A percentile compares a stretch with the other conserved stretches of the same genome.
Evolutionary conservation across 1,140 invertebrate species (phyloP).

Genomic region (Neodiprion fabricii): DNA sequence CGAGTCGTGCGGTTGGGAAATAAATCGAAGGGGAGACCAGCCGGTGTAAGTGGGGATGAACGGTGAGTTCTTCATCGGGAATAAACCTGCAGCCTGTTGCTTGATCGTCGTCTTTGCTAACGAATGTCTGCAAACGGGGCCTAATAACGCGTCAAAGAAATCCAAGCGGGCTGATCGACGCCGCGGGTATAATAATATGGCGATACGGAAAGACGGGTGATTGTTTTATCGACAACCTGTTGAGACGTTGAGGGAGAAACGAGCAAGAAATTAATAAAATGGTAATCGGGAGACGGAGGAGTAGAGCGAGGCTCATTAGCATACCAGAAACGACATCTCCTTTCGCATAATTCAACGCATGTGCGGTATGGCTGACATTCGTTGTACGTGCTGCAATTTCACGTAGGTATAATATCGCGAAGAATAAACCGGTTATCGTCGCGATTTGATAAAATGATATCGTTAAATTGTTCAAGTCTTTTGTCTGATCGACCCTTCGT

Average conservation of each 20-base stretch:
- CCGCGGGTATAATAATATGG: background rate
- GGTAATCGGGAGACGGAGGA: background rate
- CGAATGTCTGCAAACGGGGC: background rate
- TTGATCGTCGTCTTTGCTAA: background rate
- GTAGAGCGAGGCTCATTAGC: conserved; percentile 38
- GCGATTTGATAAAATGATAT: background rate
- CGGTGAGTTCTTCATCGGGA: background rate
- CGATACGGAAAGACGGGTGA: background rate
- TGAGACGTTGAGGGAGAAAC: background rate
- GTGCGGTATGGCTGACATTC: conserved; percentile 11
- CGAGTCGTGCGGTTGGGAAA: background rate
- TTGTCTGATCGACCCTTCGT: too few species aligned
- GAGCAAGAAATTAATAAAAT: background rate
- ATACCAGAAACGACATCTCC: conserved; percentile 34
- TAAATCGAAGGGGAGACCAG: background rate
- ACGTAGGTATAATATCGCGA: background rate
- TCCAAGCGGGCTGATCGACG: background rate
- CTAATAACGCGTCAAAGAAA: conserved; percentile 7
- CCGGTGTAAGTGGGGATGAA: background rate
- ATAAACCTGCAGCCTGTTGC: too few species aligned
- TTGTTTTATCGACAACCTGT: conserved; percentile 2
- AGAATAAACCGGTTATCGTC: background rate
- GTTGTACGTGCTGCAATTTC: too few species aligned
- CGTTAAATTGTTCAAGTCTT: too few species aligned
- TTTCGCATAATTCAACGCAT: conserved; percentile 40